Evolutionary conservation across 2,113 vertebrate genomes (phyloP).

Genomic region (Rhea americana): DNA sequence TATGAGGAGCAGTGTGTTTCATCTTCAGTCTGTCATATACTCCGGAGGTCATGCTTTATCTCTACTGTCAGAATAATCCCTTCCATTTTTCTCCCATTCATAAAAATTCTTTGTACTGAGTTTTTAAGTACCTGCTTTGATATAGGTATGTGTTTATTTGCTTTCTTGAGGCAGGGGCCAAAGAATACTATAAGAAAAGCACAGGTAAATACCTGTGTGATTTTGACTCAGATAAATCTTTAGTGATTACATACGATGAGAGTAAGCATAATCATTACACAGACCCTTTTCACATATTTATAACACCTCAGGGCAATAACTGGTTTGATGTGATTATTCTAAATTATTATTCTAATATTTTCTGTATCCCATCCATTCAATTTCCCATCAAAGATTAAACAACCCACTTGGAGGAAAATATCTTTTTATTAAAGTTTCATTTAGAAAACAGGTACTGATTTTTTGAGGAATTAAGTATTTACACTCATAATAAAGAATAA

Average conservation of each 20-base stretch:
- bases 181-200: not conserved
- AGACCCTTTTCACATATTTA: conserved; percentile 41
- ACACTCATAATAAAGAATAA: not conserved
- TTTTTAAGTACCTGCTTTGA: not conserved
- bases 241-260: conserved; percentile 1
- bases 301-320: conserved; percentile 15
- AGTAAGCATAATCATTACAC: conserved; percentile 16
- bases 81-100: not conserved
- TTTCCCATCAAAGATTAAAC: conserved; percentile 30
- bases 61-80: not conserved
- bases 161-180: not conserved
- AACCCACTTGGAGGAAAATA: conserved; percentile 14
- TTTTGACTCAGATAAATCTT: not conserved
- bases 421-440: conserved; percentile 34
- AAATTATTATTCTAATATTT: conserved; percentile 48
- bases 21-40: not conserved
- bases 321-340: conserved; percentile 34
- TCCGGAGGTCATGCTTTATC: not conserved
- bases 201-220: not conserved
- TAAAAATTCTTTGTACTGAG: not conserved
- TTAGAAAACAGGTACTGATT: not conserved
- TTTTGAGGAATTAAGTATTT: conserved; percentile 39
- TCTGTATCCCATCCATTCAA: conserved; percentile 13
- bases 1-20: accelerated
- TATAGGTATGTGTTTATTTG: not conserved